phyloP scores from a whole-genome alignment of 2,797 vertebrate genomes.

The Manis crassicaudata region DNA sequence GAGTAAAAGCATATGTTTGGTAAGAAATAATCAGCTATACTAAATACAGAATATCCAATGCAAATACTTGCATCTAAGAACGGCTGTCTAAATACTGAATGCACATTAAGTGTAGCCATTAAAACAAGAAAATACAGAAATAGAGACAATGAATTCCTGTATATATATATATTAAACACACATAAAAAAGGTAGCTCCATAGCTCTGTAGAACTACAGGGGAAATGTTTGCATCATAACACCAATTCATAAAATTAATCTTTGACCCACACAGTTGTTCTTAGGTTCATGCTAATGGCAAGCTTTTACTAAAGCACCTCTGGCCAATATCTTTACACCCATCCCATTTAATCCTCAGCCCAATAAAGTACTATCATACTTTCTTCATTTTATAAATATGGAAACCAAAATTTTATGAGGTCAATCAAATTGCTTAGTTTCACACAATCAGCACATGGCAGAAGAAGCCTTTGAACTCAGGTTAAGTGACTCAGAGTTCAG shows the following conservation, averaged over 20 bases:
- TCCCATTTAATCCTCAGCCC: neutral
- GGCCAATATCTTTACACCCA: neutral
- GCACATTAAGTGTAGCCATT: conserved; percentile 39
- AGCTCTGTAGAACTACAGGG: neutral
- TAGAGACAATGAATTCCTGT: conserved; percentile 2
- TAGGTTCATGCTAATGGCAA: neutral
- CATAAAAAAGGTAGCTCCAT: neutral
- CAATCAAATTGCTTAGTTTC: neutral
- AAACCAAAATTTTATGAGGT: neutral
- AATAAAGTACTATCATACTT: neutral
- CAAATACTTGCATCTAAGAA: conserved; percentile 59
- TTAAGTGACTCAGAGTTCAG: neutral
- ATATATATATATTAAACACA: neutral
- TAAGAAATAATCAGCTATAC: conserved; percentile 58
- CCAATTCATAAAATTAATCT: neutral
- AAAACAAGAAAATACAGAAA: conserved; percentile 35
- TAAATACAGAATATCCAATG: conserved; percentile 45
- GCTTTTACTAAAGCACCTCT: neutral
- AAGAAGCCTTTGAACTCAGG: neutral
- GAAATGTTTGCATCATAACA: neutral
- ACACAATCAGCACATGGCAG: neutral
- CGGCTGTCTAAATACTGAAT: conserved; percentile 27
- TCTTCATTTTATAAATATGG: neutral
- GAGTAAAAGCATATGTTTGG: neutral
- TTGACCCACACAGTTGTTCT: neutral